phyloP scores from a whole-genome alignment of 2,113 vertebrate species.

The Sturnus vulgaris region DNA sequence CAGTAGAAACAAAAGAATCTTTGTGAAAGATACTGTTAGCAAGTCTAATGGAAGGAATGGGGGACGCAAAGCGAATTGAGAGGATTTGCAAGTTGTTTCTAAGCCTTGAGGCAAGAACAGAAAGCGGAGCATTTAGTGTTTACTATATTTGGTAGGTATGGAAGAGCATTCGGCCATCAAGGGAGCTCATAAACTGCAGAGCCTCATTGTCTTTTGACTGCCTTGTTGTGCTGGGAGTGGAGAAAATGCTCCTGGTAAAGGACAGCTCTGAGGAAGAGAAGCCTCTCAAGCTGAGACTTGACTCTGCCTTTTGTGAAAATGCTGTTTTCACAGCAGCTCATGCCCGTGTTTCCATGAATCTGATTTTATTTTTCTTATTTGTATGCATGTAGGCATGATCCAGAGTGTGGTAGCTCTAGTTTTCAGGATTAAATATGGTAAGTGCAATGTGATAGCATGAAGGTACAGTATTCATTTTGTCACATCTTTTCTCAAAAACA shows the following conservation, averaged over 20 bases:
- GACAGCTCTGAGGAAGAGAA: neutral
- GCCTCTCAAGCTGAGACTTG: neutral
- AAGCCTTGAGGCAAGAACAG: constrained; percentile 28
- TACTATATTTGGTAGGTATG: constrained; percentile 58
- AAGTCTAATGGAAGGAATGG: constrained; percentile 7
- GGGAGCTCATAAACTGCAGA: constrained; percentile 33
- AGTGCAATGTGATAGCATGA: neutral
- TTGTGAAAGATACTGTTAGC: constrained; percentile 21
- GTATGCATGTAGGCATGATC: neutral
- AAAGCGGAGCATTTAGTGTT: constrained; percentile 18
- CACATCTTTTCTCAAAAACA: neutral
- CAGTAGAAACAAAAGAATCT: constrained; percentile 34
- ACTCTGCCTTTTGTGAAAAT: neutral
- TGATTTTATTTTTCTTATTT: neutral
- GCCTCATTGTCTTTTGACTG: neutral
- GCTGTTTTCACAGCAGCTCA: neutral
- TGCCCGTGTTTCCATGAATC: accelerated
- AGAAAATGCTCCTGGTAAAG: neutral
- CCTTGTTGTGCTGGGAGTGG: neutral
- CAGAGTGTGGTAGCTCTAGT: neutral
- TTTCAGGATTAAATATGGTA: neutral
- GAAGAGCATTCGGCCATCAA: constrained; percentile 11
- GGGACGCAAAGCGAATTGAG: neutral
- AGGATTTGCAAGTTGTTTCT: constrained; percentile 35
- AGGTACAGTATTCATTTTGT: neutral